phyloP scores from a whole-genome alignment of 2,797 vertebrate genomes.

The Hozukius guyotensis region DNA sequence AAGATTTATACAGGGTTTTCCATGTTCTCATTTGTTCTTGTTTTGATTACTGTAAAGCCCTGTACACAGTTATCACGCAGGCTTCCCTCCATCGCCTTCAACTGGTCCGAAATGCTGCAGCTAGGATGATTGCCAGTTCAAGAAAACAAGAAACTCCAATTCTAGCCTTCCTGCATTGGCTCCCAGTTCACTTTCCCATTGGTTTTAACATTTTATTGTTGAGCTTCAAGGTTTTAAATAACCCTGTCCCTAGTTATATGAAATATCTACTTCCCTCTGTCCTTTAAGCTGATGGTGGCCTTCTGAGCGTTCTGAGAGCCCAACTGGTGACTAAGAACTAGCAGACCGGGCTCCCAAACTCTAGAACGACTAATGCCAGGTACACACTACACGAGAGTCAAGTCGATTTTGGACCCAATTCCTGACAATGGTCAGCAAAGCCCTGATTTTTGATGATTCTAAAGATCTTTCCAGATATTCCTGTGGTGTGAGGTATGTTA shows the following conservation, averaged over 20 bases:
- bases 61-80: background rate
- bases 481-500: too few species aligned
- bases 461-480: too few species aligned
- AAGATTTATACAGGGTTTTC: background rate
- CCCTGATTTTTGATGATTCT: too few species aligned
- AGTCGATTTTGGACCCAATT: too few species aligned
- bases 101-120: background rate
- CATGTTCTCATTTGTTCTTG: background rate
- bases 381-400: too few species aligned
- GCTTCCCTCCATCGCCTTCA: background rate
- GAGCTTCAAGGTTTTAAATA: background rate
- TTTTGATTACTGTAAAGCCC: background rate
- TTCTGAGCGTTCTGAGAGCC: too few species aligned
- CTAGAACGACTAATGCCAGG: too few species aligned
- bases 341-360: too few species aligned
- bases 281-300: too few species aligned
- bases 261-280: too few species aligned
- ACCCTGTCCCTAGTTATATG: too few species aligned
- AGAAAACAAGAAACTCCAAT: background rate
- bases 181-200: background rate
- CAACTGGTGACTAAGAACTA: rapidly evolving
- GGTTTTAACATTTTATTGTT: background rate
- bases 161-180: background rate
- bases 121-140: background rate
- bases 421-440: too few species aligned